phyloP scores from a whole-genome alignment of 2,113 vertebrate genomes.

The Caracal caracal region DNA sequence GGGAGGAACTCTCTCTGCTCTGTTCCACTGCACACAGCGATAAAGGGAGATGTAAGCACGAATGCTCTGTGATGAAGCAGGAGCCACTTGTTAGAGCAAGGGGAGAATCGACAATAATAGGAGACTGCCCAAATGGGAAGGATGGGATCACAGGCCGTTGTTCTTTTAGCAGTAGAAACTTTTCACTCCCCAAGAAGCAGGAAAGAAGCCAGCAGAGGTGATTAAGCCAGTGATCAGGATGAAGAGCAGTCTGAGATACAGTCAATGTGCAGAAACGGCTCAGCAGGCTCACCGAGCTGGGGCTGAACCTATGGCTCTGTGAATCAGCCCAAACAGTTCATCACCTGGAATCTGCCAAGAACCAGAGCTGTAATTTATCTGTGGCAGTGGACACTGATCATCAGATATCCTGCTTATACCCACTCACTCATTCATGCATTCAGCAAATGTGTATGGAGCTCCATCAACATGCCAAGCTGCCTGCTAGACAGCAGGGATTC shows the following conservation, averaged over 20 bases:
- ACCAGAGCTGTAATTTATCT: constrained; percentile 13
- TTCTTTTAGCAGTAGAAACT: constrained; percentile 64
- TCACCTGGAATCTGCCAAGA: constrained; percentile 23
- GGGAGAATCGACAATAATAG: constrained; percentile 46
- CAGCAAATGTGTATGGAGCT: not conserved
- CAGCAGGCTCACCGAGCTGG: constrained; percentile 17
- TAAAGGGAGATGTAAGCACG: constrained; percentile 57
- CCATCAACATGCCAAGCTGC: not conserved
- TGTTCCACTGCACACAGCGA: constrained; percentile 58
- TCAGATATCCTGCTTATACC: not conserved
- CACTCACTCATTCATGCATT: not conserved
- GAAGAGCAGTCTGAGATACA: constrained; percentile 34
- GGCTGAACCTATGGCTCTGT: not conserved
- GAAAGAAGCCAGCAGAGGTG: constrained; percentile 64
- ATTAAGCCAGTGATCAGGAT: constrained; percentile 66
- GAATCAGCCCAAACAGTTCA: constrained; percentile 44
- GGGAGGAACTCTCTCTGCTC: constrained; percentile 57
- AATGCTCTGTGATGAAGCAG: constrained; percentile 65
- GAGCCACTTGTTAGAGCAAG: constrained; percentile 68
- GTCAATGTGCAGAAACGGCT: not conserved
- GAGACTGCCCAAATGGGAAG: constrained; percentile 38
- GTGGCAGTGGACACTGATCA: not conserved
- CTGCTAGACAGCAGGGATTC: not conserved
- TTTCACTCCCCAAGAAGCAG: constrained; percentile 70
- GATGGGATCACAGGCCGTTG: constrained; percentile 63